A percentile compares a stretch with the other conserved stretches of the same genome.
phyloP scores from a whole-genome alignment of 2,888 invertebrate species.

The Meteorus colon region DNA sequence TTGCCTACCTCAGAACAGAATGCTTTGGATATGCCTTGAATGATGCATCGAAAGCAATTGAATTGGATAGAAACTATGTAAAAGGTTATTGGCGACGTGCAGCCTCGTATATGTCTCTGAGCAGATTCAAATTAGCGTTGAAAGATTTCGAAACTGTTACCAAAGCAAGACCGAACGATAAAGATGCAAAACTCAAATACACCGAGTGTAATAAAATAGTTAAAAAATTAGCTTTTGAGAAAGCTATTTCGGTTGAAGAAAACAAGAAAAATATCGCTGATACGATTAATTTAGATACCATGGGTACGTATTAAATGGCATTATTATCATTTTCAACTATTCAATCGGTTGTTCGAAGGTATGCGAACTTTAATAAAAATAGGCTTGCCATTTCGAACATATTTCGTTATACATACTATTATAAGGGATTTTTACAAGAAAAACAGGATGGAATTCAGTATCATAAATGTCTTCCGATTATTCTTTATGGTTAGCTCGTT shows the following conservation, averaged over 20 bases:
- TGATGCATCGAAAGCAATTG: conserved; percentile 94
- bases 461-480: too few species aligned
- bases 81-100: conserved; percentile 99
- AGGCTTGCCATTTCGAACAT: too few species aligned
- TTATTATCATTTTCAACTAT: conserved; percentile 14
- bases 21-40: conserved; percentile 94
- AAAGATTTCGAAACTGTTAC: conserved; percentile 98
- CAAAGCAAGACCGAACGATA: conserved; percentile 93
- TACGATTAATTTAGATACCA: conserved; percentile 90
- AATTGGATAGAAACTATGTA: conserved; percentile 90
- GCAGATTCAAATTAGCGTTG: conserved; percentile 96
- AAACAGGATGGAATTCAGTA: too few species aligned
- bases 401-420: too few species aligned
- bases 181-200: conserved; percentile 93
- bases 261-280: conserved; percentile 91
- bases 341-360: too few species aligned
- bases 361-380: too few species aligned
- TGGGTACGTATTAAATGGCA: conserved; percentile 79
- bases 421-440: too few species aligned
- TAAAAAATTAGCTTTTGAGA: conserved; percentile 94
- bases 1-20: conserved; percentile 94
- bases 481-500: too few species aligned
- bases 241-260: conserved; percentile 96
- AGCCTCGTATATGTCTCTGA: conserved; percentile 96
- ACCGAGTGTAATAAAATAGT: conserved; percentile 97